phyloP scores from a whole-genome alignment of 2,113 vertebrate genomes.

The Tretioscincus oriximinensis region DNA sequence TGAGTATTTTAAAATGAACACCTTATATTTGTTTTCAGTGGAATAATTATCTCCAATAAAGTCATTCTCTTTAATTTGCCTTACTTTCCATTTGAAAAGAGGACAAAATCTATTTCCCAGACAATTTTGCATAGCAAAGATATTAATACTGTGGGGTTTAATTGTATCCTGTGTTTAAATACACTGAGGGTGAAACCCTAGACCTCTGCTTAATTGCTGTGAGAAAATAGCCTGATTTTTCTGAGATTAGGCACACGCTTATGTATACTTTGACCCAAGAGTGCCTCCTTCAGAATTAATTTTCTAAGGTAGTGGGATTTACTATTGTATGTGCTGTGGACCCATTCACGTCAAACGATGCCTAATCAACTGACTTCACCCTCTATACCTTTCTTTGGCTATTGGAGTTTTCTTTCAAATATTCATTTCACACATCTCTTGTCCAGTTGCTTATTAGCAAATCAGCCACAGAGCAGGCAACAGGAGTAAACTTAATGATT shows the following conservation, averaged over 20 bases:
- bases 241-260: constrained; percentile 85
- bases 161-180: constrained; percentile 89
- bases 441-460: constrained; percentile 77
- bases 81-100: constrained; percentile 74
- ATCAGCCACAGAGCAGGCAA: constrained; percentile 68
- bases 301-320: constrained; percentile 83
- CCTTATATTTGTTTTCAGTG: constrained; percentile 56
- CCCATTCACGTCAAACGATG: constrained; percentile 77
- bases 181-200: constrained; percentile 84
- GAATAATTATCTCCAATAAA: constrained; percentile 67
- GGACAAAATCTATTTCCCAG: constrained; percentile 81
- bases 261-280: constrained; percentile 82
- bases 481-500: constrained; percentile 68
- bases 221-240: constrained; percentile 86
- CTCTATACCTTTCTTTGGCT: constrained; percentile 71
- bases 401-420: constrained; percentile 72
- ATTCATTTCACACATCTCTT: constrained; percentile 78
- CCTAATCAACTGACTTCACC: constrained; percentile 79
- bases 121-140: constrained; percentile 82
- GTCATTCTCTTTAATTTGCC: constrained; percentile 71
- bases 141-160: constrained; percentile 85
- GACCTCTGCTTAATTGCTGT: constrained; percentile 86
- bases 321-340: constrained; percentile 73
- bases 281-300: constrained; percentile 86
- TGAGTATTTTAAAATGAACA: constrained; percentile 64